These are phyloP conservation scores for Saimiri boliviensis DNA, from an alignment of 2,113 vertebrate genomes.

Conservation along the genomic window DNA sequence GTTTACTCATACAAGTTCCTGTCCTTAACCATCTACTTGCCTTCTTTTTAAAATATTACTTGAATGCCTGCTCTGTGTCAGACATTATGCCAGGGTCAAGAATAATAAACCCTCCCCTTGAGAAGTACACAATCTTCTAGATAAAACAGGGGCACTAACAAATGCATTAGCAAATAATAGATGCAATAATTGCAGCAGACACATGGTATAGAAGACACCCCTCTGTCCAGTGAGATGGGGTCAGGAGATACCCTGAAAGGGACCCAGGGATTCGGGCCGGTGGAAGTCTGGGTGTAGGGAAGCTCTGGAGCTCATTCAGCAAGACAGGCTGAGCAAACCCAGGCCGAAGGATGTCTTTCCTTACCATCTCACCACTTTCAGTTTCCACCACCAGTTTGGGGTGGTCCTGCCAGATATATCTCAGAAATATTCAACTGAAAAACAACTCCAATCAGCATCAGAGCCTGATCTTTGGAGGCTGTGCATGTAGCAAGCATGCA, in stretches of 20 bases:
- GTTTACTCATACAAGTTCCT: not conserved
- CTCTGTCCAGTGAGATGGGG: too few species aligned
- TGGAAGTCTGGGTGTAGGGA: not conserved
- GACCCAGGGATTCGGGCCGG: not conserved
- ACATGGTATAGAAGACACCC: not conserved
- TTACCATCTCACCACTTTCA: not conserved
- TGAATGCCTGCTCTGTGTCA: not conserved
- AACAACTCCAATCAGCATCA: not conserved
- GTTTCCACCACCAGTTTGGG: not conserved
- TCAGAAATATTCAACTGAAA: not conserved
- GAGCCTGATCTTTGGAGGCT: not conserved
- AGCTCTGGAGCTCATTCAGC: not conserved
- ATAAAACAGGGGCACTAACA: not conserved
- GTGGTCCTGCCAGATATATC: not conserved
- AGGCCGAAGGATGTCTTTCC: not conserved
- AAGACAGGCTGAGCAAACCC: not conserved
- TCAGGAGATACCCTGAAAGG: not conserved
- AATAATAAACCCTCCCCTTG: not conserved
- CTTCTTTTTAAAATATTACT: not conserved
- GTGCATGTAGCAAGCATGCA: not conserved
- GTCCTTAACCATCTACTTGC: not conserved
- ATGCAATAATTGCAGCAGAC: not conserved
- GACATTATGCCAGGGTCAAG: not conserved
- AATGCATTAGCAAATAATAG: not conserved
- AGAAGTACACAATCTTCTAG: not conserved